Base-by-base conservation (phyloP, 92 coral and sea anemone genomes). In the Hydrozoanthus gracilis region DNA sequence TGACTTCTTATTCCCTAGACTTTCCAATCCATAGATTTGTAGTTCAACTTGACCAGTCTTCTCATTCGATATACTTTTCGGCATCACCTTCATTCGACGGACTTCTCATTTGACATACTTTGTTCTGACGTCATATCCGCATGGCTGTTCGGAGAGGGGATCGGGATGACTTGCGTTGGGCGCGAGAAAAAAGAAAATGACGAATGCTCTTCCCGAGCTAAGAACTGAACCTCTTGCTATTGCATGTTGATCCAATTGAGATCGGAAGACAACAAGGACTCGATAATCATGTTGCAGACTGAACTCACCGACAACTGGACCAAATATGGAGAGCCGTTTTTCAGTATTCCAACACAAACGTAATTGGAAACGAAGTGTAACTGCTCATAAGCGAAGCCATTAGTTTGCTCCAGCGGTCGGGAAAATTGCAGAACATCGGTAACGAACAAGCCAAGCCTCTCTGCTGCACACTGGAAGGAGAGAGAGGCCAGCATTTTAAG, bases 161-260 rank as follows among this genome's bases (percentile, higher is more conserved):
- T n/a, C 5, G 67, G 67, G 15, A 60, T 60, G 67, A 60, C 67
- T 60, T 17, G 39, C 39, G 39, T 27, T 27, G 39, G 39, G 39
- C 39, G 0, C 39, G 39, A 0, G 39, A 27, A 27, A 27, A 12
- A 3, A 60, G 67, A 60, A 60, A 60, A 60, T 60, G 67, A n/a
- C 67, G 4, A n/a, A 60, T 17, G 67, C 67, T 60, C 67, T 60
- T 60, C 67, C 67, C 67, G 67, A 60, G 14, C 67, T 60, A 60
- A 60, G 14, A 60, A 60, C 67, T 12, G 67, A 60, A 60, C 67
- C 5, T 60, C 9, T 54, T 54, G 67, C 67, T 12, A 60, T 5
- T 60, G n/a, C n/a, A n/a, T n/a, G 67, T 60, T 60, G 67, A 5
- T 60, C 67, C 6, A 60, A 60, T 60, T n/a, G 67, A 16, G 72